Percentiles rank a stretch among this genome's conserved stretches.
These are phyloP conservation scores for Cremastinae sp. DNA, from an alignment of 2,888 invertebrate genomes.

Conservation along the genomic window DNA sequence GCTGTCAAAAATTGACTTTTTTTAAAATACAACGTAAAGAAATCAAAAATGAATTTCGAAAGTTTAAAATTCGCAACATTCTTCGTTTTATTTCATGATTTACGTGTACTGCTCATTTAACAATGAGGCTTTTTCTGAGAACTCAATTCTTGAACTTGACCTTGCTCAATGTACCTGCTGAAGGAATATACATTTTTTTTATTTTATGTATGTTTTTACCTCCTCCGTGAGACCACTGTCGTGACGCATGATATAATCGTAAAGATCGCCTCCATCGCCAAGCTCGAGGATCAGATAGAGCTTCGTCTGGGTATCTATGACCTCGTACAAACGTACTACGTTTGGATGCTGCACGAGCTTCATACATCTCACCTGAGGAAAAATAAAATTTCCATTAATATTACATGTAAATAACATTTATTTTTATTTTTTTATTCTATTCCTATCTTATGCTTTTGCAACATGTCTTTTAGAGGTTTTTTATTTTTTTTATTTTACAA, in stretches of 20 bases:
- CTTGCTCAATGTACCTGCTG: too few species aligned
- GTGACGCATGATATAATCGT: conserved; percentile 98
- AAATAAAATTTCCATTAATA: neutral
- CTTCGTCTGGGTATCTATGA: conserved; percentile 99
- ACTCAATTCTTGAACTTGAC: too few species aligned
- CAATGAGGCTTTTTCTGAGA: too few species aligned
- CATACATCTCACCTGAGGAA: conserved; percentile 93
- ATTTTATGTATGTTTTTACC: conserved; percentile 59
- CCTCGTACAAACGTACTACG: conserved; percentile 98
- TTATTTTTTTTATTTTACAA: too few species aligned
- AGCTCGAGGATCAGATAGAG: conserved; percentile 97
- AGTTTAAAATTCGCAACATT: too few species aligned
- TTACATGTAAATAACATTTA: too few species aligned
- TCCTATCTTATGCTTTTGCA: neutral
- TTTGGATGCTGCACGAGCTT: conserved; percentile 99
- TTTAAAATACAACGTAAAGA: too few species aligned
- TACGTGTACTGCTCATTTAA: too few species aligned
- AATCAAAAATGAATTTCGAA: too few species aligned
- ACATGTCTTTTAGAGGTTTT: too few species aligned
- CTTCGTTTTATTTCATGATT: too few species aligned
- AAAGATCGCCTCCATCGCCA: conserved; percentile 99
- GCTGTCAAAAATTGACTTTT: too few species aligned
- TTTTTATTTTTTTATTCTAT: conserved; percentile 16
- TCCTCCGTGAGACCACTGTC: conserved; percentile 91
- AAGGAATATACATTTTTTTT: conserved; percentile 7